These are phyloP conservation scores for Epinotia nisella DNA, from an alignment of 2,888 invertebrate species.

Conservation along the genomic window DNA sequence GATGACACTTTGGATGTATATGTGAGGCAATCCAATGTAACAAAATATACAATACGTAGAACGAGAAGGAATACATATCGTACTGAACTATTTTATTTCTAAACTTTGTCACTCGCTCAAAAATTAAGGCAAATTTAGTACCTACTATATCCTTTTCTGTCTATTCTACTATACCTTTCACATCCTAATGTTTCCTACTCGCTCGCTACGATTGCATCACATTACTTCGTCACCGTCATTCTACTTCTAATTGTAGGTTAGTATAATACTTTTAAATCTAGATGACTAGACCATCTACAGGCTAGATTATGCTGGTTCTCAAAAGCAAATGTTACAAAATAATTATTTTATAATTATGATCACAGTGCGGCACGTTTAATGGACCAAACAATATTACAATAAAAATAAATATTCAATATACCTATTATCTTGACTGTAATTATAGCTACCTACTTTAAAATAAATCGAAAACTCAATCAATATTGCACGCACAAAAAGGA, in stretches of 20 bases:
- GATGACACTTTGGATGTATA: not conserved
- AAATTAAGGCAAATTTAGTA: slow-evolving; percentile 59
- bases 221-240: slow-evolving; percentile 67
- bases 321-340: slow-evolving; percentile 26
- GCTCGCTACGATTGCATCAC: slow-evolving; percentile 70
- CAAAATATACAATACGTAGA: not conserved
- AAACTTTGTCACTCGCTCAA: slow-evolving; percentile 49
- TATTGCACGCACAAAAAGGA: not conserved
- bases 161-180: slow-evolving; percentile 51
- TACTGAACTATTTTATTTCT: not conserved
- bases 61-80: not conserved
- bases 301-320: slow-evolving; percentile 50
- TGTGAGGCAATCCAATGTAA: no score
- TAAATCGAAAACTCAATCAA: not conserved
- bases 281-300: slow-evolving; percentile 54
- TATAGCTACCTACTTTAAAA: not conserved
- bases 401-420: not conserved
- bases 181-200: slow-evolving; percentile 58
- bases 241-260: slow-evolving; percentile 66
- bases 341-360: slow-evolving; percentile 21
- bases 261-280: slow-evolving; percentile 55
- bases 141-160: slow-evolving; percentile 50
- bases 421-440: not conserved
- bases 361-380: slow-evolving; percentile 31
- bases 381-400: slow-evolving; percentile 35